Percentiles rank a stretch among this genome's conserved stretches.
Conservation (phyloP, 1,140 invertebrate species). For the Polyergus mexicanus region DNA sequence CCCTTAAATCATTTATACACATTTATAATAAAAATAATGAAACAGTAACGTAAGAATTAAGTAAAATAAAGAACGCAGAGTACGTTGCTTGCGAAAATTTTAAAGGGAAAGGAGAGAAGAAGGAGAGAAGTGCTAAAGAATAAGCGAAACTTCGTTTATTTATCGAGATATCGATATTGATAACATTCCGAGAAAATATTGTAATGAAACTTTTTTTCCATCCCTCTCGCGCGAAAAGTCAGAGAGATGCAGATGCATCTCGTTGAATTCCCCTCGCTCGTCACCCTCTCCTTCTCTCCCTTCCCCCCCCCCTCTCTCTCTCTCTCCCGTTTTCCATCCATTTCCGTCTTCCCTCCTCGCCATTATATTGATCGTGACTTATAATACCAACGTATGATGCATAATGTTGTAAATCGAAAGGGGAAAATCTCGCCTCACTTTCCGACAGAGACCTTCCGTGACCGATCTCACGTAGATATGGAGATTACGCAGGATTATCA, state of each 20-base stretch:
- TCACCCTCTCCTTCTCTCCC: neutral
- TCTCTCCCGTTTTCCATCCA: slow-evolving; percentile 20
- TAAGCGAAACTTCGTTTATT: slow-evolving; percentile 6
- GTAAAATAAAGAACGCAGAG: neutral
- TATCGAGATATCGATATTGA: slow-evolving; percentile 32
- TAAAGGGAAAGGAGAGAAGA: neutral
- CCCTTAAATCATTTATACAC: too few species aligned
- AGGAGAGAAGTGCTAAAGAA: neutral
- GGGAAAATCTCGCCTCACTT: slow-evolving; percentile 13
- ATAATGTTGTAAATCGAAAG: slow-evolving; percentile 50
- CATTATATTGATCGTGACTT: slow-evolving; percentile 60
- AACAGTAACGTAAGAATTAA: slow-evolving; percentile 13
- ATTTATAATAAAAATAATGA: neutral
- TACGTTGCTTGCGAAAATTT: neutral
- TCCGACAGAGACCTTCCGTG: slow-evolving; percentile 42
- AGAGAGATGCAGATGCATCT: neutral
- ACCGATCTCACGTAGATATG: slow-evolving; percentile 11
- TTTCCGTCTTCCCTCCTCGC: slow-evolving; percentile 6
- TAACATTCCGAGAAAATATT: neutral
- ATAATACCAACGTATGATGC: slow-evolving; percentile 30
- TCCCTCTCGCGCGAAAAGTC: neutral
- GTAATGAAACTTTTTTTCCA: slow-evolving; percentile 23
- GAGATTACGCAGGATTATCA: slow-evolving; percentile 50
- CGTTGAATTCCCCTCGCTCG: slow-evolving; percentile 17
- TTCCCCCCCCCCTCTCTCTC: too few species aligned